A percentile compares a stretch with the other conserved stretches of the same genome.
phyloP scores from a whole-genome alignment of 2,797 vertebrate species.

The Hybognathus amarus region DNA sequence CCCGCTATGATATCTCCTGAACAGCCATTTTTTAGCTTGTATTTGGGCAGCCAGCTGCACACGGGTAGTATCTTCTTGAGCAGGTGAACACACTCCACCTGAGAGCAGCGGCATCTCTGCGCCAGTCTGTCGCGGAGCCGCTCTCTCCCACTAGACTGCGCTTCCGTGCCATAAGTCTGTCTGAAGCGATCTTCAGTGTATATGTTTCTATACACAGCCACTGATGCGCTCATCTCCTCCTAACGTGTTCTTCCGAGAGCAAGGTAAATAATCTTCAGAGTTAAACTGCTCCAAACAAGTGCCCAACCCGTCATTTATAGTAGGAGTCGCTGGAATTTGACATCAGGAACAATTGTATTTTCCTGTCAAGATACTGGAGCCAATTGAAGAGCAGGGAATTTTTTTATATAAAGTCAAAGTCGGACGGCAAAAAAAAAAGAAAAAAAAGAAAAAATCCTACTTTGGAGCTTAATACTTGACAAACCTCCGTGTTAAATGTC shows the following conservation, averaged over 20 bases:
- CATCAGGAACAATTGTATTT: conserved; percentile 71
- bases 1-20: conserved; percentile 88
- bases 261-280: conserved; percentile 2
- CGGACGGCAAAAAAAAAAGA: conserved; percentile 62
- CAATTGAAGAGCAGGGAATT: conserved; percentile 69
- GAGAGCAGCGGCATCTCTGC: conserved; percentile 78
- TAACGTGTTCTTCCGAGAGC: conserved; percentile 8
- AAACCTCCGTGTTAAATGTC: conserved; percentile 53
- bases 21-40: conserved; percentile 86
- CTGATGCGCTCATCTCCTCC: conserved; percentile 79
- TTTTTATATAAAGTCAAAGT: conserved; percentile 65
- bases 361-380: conserved; percentile 71
- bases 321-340: conserved; percentile 65
- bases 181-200: conserved; percentile 86
- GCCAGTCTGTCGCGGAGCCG: conserved; percentile 70
- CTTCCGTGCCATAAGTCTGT: conserved; percentile 78
- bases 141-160: conserved; percentile 58
- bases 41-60: conserved; percentile 85
- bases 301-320: conserved; percentile 69
- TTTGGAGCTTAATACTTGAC: conserved; percentile 65
- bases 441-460: conserved; percentile 25
- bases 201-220: conserved; percentile 83
- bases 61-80: conserved; percentile 81
- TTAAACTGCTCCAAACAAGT: conserved; percentile 44
- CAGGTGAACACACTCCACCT: conserved; percentile 75